Conservation (phyloP, 1,140 invertebrate species). For the Lasioglossum baleicum region DNA sequence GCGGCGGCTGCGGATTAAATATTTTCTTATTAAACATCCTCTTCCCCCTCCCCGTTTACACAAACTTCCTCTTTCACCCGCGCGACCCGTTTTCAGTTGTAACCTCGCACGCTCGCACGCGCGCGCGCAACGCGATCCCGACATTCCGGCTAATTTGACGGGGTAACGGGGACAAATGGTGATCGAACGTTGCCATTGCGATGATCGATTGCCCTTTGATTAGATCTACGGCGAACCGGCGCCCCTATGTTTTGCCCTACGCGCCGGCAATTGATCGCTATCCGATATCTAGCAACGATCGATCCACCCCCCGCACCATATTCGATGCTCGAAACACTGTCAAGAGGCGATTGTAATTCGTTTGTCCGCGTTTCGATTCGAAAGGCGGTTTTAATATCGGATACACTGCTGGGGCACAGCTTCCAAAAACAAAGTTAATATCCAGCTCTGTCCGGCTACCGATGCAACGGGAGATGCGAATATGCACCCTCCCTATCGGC, state of each 20-base stretch:
- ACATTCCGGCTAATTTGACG: not conserved
- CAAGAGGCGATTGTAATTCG: not conserved
- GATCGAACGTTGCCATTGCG: not conserved
- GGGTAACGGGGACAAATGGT: not conserved
- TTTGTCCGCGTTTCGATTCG: too few relatives aligned
- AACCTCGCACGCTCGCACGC: slow-evolving; percentile 3
- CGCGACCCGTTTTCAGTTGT: too few relatives aligned
- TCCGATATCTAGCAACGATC: not conserved
- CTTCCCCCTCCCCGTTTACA: too few relatives aligned
- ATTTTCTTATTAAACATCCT: slow-evolving; percentile 49
- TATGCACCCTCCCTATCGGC: slow-evolving; percentile 18
- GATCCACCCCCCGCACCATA: not conserved
- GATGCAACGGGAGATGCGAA: slow-evolving; percentile 1
- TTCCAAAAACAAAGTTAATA: slow-evolving; percentile 9
- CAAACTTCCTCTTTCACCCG: too few relatives aligned
- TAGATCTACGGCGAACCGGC: not conserved
- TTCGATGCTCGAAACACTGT: too few relatives aligned
- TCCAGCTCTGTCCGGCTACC: slow-evolving; percentile 1
- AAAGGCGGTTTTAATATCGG: not conserved
- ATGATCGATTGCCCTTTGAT: slow-evolving; percentile 1
- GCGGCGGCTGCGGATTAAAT: slow-evolving; percentile 46
- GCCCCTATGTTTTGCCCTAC: not conserved
- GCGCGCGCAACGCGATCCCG: not conserved
- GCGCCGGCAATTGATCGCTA: not conserved
- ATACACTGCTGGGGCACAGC: not conserved